Evolutionary conservation across 2,888 invertebrate species (phyloP).

Genomic region (Conchocele bisecta): DNA sequence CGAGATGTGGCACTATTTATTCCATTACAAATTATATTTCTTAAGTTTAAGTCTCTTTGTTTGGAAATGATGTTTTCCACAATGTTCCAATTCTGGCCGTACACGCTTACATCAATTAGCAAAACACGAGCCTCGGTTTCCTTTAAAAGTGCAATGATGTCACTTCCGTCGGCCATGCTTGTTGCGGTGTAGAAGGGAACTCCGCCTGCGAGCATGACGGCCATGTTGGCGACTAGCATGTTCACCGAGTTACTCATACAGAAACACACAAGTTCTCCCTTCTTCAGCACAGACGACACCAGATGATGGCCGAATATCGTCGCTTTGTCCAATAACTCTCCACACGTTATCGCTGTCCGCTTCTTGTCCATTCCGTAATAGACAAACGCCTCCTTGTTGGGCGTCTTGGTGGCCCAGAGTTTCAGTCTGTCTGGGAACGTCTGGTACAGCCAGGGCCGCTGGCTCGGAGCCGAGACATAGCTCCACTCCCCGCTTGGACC

Average conservation of each 20-base stretch:
- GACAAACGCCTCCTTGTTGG: background rate
- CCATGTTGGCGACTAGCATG: background rate
- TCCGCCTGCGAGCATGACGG: background rate
- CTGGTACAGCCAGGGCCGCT: background rate
- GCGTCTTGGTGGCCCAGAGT: background rate
- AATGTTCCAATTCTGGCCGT: too few relatives aligned
- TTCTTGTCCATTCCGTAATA: background rate
- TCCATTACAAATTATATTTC: too few relatives aligned
- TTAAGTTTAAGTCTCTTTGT: too few relatives aligned
- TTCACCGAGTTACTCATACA: slow-evolving; percentile 3
- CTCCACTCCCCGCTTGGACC: too few relatives aligned
- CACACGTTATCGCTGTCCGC: background rate
- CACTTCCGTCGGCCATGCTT: background rate
- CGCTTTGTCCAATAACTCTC: background rate
- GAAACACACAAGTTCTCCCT: background rate
- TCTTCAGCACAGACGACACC: background rate
- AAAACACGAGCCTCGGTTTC: too few relatives aligned
- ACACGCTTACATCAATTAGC: too few relatives aligned
- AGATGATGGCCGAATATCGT: background rate
- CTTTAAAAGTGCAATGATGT: too few relatives aligned
- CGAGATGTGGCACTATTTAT: too few relatives aligned
- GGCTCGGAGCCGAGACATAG: background rate
- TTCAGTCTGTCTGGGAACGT: background rate
- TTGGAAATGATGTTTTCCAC: too few relatives aligned
- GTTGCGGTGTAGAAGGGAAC: background rate